Conservation (phyloP, 2,113 vertebrate species). For the Dasyornis broadbenti region DNA sequence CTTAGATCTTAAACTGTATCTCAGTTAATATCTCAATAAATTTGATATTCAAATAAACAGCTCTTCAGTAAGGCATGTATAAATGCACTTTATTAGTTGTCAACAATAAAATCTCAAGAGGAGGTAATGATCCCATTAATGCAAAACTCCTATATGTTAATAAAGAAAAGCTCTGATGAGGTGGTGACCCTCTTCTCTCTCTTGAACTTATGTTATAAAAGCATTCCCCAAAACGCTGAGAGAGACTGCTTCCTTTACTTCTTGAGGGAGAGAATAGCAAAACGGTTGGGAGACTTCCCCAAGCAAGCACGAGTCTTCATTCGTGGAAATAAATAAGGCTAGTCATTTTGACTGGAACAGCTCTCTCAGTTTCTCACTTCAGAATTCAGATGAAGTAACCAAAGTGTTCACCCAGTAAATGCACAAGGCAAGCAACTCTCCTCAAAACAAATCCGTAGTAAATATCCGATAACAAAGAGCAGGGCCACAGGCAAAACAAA, state of each 20-base stretch:
- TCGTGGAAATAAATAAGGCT: neutral
- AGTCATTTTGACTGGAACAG: neutral
- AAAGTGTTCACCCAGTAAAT: neutral
- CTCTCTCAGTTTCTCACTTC: neutral
- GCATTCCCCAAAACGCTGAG: neutral
- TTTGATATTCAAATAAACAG: neutral
- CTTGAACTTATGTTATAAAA: neutral
- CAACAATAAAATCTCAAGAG: neutral
- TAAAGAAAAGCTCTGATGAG: neutral
- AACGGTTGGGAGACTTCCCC: neutral
- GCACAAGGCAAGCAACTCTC: neutral
- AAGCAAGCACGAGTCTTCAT: accelerated
- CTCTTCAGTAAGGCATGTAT: neutral
- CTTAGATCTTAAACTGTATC: neutral
- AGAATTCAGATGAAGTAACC: neutral
- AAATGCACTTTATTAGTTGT: neutral
- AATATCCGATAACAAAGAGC: neutral
- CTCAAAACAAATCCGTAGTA: neutral
- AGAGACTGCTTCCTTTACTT: neutral
- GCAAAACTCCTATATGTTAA: neutral
- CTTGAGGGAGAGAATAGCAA: neutral
- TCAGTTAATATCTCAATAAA: neutral
- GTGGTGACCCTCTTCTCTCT: neutral
- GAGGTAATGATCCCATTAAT: neutral
- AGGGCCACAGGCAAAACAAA: neutral